Evolutionary conservation across 1,140 invertebrate genomes (phyloP).

Genomic region (Pachyrhynchus sulphureomaculatus): DNA sequence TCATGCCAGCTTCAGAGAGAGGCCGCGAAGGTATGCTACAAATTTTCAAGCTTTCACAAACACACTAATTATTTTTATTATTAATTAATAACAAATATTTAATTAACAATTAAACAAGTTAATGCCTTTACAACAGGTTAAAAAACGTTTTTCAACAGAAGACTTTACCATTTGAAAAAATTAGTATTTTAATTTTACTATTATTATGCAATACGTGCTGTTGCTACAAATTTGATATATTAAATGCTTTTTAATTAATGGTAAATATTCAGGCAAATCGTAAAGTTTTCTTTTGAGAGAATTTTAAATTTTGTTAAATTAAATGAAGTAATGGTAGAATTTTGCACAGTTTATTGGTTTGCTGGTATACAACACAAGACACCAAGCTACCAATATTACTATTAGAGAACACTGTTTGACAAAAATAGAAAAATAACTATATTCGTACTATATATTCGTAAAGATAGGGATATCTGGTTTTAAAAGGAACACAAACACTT

Average conservation of each 20-base stretch:
- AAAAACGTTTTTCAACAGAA: not conserved
- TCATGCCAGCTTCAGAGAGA: slow-evolving; percentile 58
- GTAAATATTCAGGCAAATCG: not conserved
- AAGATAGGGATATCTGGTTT: too few species aligned
- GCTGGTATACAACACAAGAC: slow-evolving; percentile 52
- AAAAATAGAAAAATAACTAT: not conserved
- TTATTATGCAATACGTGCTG: too few species aligned
- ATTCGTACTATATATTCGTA: too few species aligned
- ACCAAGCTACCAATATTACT: slow-evolving; percentile 34
- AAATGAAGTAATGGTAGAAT: not conserved
- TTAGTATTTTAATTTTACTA: too few species aligned
- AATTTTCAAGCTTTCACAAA: slow-evolving; percentile 36
- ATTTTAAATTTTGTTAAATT: not conserved
- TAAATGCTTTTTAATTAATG: not conserved
- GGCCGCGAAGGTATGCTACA: slow-evolving; percentile 56
- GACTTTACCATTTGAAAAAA: not conserved
- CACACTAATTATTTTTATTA: not conserved
- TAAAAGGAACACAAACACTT: too few species aligned
- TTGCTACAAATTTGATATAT: not conserved
- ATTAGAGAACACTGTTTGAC: too few species aligned
- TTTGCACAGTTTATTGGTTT: slow-evolving; percentile 27
- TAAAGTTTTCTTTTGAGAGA: slow-evolving; percentile 1
- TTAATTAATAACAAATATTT: not conserved
- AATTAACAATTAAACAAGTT: not conserved
- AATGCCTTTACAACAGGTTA: too few species aligned